Evolutionary conservation across 2,797 vertebrate species (phyloP), one percentile per base, ranked within the genome.

Genomic region (Sebastolobus alascanus): DNA sequence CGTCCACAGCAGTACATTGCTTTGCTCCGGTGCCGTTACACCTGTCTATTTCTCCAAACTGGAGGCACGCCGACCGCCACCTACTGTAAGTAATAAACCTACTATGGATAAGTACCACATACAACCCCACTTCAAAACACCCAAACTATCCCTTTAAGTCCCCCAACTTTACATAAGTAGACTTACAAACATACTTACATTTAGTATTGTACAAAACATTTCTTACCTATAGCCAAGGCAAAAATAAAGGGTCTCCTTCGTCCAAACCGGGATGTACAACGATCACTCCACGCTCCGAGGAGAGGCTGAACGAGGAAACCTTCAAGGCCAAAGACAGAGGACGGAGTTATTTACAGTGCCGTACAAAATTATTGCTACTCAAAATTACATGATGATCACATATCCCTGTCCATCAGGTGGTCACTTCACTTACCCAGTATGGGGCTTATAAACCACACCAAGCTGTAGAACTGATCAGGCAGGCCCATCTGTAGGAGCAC

Each of bases 361-460:
- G 14, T 6, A 55, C 2, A 8, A n/a, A n/a, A 43, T 4, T 6
- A 55, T 5, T 38, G 14, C 13, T 6, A 31, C 59, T 69, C 9
- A 74, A 50, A 67, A 74, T 72, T 22, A 69, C 12, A 55, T 35
- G 3, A 68, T 52, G 3, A 22, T 63, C 54, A 52, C 16, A 65
- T 63, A 20, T 35, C 40, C 58, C 16, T 50, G 35, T 27, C 31
- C 37, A 59, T 25, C n/a, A 37, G 18, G 20, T 33, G n/a, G 16
- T 43, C 37, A 43, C 55, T 16, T 38, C 46, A 75, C 92, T 91
- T 93, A 99, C 98, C 98, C 71, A 99, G 94, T 91, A 99, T 98
- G 67, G 98, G 98, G 93, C 98, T 99, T 85, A 99, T 97, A 87
- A 99, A 98, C 98, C 98, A 99, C 84, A 99, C 98, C 86, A 99